These are phyloP conservation scores for Stenurella melanura DNA, from an alignment of 2,888 invertebrate species.

Conservation along the genomic window DNA sequence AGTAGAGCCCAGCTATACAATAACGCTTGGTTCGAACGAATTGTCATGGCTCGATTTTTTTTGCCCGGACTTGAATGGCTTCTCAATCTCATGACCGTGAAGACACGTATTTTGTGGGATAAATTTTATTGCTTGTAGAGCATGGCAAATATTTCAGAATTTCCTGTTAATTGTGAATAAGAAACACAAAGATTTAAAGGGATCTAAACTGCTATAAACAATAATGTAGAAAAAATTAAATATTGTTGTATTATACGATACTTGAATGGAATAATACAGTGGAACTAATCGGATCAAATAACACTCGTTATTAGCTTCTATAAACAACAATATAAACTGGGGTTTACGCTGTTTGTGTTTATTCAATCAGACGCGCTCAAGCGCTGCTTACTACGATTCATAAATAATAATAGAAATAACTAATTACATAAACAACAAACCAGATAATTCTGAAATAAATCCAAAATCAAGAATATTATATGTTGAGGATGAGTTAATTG, in stretches of 20 bases:
- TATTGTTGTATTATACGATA: neutral
- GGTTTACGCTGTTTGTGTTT: neutral
- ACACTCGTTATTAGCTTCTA: neutral
- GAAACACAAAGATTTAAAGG: conserved; percentile 21
- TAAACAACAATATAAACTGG: neutral
- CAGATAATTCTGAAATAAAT: too few relatives aligned
- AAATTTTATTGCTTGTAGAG: conserved; percentile 29
- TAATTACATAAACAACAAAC: too few relatives aligned
- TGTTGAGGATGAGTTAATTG: too few relatives aligned
- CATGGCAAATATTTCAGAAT: conserved; percentile 38
- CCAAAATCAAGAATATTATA: too few relatives aligned
- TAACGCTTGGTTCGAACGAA: conserved; percentile 26
- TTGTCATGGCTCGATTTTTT: conserved; percentile 40
- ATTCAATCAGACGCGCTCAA: neutral
- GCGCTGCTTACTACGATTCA: neutral
- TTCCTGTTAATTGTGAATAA: conserved; percentile 31
- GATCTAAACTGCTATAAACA: conserved; percentile 5
- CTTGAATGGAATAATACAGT: conserved; percentile 9
- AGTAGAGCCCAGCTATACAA: conserved; percentile 15
- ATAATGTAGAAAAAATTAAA: neutral
- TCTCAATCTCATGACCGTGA: conserved; percentile 34
- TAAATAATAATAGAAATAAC: too few relatives aligned
- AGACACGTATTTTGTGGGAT: conserved; percentile 42
- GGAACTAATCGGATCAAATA: conserved; percentile 2
- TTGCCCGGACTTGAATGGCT: conserved; percentile 29